These are phyloP conservation scores for Lordiphosa collinella DNA, from an alignment of 1,140 invertebrate genomes.

Conservation along the genomic window DNA sequence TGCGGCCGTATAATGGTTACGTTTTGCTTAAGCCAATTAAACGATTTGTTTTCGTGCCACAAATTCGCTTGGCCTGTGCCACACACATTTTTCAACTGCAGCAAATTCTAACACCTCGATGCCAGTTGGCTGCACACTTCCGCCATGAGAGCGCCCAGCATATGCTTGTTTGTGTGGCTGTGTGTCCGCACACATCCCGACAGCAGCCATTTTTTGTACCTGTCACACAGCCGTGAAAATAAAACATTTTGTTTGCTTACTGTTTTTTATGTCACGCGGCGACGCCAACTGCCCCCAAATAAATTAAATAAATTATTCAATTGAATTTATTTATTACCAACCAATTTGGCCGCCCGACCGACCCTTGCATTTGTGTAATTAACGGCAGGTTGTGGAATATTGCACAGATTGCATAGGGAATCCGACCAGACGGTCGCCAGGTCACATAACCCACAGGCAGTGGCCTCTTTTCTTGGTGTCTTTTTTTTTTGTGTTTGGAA, in stretches of 20 bases:
- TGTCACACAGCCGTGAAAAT: constrained; percentile 45
- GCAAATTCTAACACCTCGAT: constrained; percentile 70
- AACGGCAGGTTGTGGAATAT: constrained; percentile 52
- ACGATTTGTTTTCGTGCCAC: constrained; percentile 75
- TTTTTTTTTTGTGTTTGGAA: constrained; percentile 28
- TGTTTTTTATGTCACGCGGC: constrained; percentile 48
- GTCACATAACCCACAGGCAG: neutral
- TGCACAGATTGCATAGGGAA: constrained; percentile 25
- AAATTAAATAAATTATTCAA: constrained; percentile 79
- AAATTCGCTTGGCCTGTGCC: constrained; percentile 52
- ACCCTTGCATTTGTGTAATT: constrained; percentile 77
- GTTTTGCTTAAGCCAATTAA: constrained; percentile 74
- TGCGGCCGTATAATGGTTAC: constrained; percentile 61
- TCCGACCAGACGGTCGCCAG: constrained; percentile 13
- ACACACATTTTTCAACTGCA: constrained; percentile 9
- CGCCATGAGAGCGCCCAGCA: constrained; percentile 35
- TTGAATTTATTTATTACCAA: constrained; percentile 79
- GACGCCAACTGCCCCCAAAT: constrained; percentile 50
- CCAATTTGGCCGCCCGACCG: constrained; percentile 60
- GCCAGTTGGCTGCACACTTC: constrained; percentile 63
- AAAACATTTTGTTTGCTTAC: constrained; percentile 40
- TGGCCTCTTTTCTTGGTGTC: constrained; percentile 2
- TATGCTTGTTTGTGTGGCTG: neutral
- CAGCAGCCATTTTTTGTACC: constrained; percentile 25
- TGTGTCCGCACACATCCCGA: constrained; percentile 4